These are phyloP conservation scores for Premnoplex brunnescens DNA, from an alignment of 2,797 vertebrate genomes.

Conservation along the genomic window DNA sequence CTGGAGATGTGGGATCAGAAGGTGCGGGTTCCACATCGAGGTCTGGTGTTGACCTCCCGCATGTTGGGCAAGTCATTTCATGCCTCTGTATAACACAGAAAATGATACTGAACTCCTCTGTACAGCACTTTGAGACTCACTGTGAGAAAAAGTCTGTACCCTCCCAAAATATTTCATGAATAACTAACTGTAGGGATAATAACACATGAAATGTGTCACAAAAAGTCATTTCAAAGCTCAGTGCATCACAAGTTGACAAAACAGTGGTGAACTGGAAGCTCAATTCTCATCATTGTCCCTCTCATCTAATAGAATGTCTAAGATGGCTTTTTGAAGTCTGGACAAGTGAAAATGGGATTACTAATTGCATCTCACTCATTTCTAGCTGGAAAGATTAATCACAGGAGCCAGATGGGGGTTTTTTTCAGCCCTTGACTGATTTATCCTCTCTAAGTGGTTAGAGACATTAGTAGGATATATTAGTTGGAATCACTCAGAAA, in stretches of 20 bases:
- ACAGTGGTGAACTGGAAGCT: not conserved
- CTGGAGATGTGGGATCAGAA: not conserved
- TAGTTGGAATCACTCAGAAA: not conserved
- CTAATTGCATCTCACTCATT: not conserved
- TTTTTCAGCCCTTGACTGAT: not conserved
- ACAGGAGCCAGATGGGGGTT: not conserved
- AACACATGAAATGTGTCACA: not conserved
- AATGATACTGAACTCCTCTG: not conserved
- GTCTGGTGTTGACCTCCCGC: not conserved
- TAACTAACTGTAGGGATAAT: not conserved
- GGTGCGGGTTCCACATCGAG: fast-evolving
- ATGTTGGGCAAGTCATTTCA: not conserved
- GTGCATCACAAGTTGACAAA: not conserved
- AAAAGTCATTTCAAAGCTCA: not conserved
- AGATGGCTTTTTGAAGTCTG: not conserved
- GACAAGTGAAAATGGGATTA: not conserved
- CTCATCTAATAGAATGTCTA: not conserved
- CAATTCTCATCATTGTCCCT: not conserved
- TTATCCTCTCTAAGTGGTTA: not conserved
- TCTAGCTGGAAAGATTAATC: not conserved
- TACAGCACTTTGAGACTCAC: not conserved
- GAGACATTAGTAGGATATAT: not conserved
- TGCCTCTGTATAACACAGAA: not conserved
- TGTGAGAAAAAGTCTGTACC: not conserved
- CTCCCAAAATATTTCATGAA: not conserved